Evolutionary conservation across 2,113 vertebrate genomes (phyloP).

Genomic region (Colinus virginianus): DNA sequence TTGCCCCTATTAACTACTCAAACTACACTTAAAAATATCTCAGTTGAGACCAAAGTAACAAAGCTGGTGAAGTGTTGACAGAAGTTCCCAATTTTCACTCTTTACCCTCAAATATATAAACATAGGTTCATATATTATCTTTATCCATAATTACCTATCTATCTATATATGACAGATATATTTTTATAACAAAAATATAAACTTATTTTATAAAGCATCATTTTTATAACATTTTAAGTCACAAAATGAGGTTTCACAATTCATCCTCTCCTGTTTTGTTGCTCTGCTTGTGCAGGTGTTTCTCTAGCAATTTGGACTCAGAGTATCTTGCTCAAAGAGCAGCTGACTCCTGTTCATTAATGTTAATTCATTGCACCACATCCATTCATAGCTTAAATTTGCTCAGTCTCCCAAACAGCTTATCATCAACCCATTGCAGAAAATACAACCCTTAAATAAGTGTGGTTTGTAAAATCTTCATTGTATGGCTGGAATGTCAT

Average conservation of each 20-base stretch:
- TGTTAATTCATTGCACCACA: slow-evolving; percentile 6
- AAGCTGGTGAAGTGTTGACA: neutral
- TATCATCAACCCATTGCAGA: neutral
- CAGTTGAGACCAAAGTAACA: neutral
- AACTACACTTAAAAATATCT: neutral
- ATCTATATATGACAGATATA: neutral
- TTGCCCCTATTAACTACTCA: neutral
- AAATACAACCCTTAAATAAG: slow-evolving; percentile 56
- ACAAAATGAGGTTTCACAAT: neutral
- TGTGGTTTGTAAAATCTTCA: slow-evolving; percentile 60
- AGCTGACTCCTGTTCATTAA: slow-evolving; percentile 5
- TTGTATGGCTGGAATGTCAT: slow-evolving; percentile 72
- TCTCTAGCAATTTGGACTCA: neutral
- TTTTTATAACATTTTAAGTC: neutral
- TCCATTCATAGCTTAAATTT: slow-evolving; percentile 24
- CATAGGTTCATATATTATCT: neutral
- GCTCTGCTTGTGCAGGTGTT: neutral
- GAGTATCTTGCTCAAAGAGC: neutral
- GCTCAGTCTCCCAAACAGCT: neutral
- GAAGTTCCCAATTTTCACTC: neutral
- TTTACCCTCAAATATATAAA: neutral
- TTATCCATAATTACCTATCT: neutral
- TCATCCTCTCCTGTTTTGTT: neutral
- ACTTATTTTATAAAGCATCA: neutral
- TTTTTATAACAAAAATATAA: neutral